These are phyloP conservation scores for Oikopleura vanhoeffeni DNA, from an alignment of 23 tunicate species.

Conservation along the genomic window DNA sequence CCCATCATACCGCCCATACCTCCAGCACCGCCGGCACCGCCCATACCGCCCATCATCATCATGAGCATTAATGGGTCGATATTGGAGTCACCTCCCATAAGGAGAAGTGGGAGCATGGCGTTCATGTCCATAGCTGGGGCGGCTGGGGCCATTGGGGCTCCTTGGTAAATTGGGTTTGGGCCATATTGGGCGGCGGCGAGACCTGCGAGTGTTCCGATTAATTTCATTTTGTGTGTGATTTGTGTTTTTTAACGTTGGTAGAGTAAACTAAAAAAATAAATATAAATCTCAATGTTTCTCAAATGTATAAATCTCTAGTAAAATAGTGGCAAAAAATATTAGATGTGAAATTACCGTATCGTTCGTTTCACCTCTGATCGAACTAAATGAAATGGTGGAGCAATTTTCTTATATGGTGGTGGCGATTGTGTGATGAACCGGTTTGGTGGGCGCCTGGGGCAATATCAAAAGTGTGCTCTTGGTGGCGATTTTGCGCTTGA, in stretches of 20 bases:
- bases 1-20: conserved; percentile 2
- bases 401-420: background rate
- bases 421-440: background rate
- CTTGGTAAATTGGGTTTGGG: background rate
- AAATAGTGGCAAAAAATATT: too few species aligned
- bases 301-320: too few species aligned
- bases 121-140: background rate
- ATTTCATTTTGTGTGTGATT: background rate
- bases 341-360: background rate
- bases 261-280: background rate
- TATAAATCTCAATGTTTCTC: too few species aligned
- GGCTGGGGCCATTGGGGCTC: background rate
- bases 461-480: background rate
- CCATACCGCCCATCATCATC: background rate
- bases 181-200: background rate
- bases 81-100: background rate
- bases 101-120: background rate
- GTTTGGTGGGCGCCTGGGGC: background rate
- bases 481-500: too few species aligned
- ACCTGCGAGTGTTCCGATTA: background rate
- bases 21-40: background rate
- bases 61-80: background rate
- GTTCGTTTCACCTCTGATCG: conserved; percentile 5
- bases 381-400: background rate
- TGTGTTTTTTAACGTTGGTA: background rate